These are phyloP conservation scores for Brachionichthys hirsutus DNA, from an alignment of 2,113 vertebrate species.

Conservation along the genomic window DNA sequence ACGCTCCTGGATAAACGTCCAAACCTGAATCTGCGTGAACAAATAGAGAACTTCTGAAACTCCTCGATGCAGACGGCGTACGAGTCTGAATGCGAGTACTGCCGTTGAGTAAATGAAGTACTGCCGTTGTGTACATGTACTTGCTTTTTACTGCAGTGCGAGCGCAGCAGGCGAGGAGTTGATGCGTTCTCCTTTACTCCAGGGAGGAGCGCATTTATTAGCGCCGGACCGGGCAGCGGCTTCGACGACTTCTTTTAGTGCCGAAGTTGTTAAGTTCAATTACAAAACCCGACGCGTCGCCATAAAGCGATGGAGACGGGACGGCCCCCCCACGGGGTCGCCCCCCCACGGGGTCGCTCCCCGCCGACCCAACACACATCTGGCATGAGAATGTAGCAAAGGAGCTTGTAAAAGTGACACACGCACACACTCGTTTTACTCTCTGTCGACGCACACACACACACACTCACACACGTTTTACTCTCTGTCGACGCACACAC, in stretches of 20 bases:
- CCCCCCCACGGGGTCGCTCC: constrained; percentile 25
- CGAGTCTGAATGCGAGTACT: too few relatives aligned
- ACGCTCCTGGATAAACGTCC: too few relatives aligned
- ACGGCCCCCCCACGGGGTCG: constrained; percentile 36
- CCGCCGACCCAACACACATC: constrained; percentile 35
- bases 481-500: constrained; percentile 9
- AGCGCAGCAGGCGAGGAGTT: too few relatives aligned
- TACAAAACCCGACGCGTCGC: constrained; percentile 16
- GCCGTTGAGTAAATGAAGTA: too few relatives aligned
- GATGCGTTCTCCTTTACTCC: too few relatives aligned
- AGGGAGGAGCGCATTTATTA: constrained; percentile 4
- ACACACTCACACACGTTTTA: constrained; percentile 17
- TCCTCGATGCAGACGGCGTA: too few relatives aligned
- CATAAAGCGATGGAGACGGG: constrained; percentile 33
- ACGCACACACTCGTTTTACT: constrained; percentile 30
- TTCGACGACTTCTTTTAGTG: constrained; percentile 13
- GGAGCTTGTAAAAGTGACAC: constrained; percentile 44
- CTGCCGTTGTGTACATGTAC: too few relatives aligned
- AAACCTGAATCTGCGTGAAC: too few relatives aligned
- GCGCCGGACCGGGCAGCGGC: background rate
- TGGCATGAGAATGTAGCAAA: constrained; percentile 40
- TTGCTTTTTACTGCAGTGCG: too few relatives aligned
- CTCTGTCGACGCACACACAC: background rate
- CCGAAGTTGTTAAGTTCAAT: constrained; percentile 24
- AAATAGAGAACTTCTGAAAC: too few relatives aligned